Conservation (phyloP, 2,888 invertebrate genomes). For the Mycalesis mineus region DNA sequence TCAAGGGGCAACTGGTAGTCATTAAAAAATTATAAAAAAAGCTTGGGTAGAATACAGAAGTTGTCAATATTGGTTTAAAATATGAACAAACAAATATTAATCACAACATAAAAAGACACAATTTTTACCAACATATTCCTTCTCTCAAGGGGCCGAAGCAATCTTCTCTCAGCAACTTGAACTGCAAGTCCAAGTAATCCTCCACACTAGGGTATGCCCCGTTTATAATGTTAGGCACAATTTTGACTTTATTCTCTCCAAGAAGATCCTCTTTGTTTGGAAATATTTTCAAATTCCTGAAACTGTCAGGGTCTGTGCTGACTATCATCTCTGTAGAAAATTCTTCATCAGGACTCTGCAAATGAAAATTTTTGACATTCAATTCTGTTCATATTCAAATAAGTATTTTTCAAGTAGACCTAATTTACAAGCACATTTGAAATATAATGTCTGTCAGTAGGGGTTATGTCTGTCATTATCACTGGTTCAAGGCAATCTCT, state of each 20-base stretch:
- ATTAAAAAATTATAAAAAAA: too few relatives aligned
- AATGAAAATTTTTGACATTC: neutral
- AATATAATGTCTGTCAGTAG: too few relatives aligned
- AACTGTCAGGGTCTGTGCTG: conserved; percentile 40
- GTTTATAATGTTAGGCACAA: conserved; percentile 75
- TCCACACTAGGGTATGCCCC: conserved; percentile 81
- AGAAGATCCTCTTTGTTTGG: conserved; percentile 77
- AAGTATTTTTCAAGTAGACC: too few relatives aligned
- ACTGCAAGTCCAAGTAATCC: conserved; percentile 89
- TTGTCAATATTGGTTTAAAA: too few relatives aligned
- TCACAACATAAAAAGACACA: conserved; percentile 8
- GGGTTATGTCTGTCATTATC: too few relatives aligned
- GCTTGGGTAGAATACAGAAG: too few relatives aligned
- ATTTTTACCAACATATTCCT: conserved; percentile 76
- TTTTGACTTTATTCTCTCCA: conserved; percentile 51
- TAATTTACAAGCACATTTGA: too few relatives aligned
- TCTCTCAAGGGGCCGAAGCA: conserved; percentile 85
- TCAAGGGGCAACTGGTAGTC: too few relatives aligned
- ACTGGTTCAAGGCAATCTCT: too few relatives aligned
- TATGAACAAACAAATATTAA: too few relatives aligned
- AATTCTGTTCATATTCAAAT: too few relatives aligned
- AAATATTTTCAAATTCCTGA: conserved; percentile 56
- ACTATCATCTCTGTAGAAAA: neutral
- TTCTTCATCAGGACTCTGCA: conserved; percentile 7
- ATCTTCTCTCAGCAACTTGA: conserved; percentile 87